phyloP scores from a whole-genome alignment of 1,140 invertebrate species.

The Physella acuta region DNA sequence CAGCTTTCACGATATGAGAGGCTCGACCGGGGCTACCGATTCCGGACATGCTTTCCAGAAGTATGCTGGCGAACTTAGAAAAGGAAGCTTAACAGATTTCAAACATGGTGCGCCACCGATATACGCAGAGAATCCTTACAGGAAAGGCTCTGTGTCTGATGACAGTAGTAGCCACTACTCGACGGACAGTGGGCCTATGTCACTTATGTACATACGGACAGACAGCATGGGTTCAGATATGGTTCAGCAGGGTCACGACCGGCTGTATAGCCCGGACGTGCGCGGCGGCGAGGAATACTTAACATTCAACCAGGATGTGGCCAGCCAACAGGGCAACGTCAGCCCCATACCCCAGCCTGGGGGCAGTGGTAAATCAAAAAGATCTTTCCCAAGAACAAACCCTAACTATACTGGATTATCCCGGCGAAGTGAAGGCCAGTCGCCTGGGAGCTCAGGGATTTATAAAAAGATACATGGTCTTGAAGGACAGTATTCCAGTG shows the following conservation, averaged over 20 bases:
- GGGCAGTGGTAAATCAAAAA: slow-evolving; percentile 43
- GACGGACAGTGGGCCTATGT: slow-evolving; percentile 31
- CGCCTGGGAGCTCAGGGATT: slow-evolving; percentile 26
- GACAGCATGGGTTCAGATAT: slow-evolving; percentile 28
- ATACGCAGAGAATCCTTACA: slow-evolving; percentile 15
- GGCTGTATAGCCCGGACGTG: slow-evolving; percentile 40
- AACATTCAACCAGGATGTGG: slow-evolving; percentile 54
- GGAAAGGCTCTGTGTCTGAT: slow-evolving; percentile 25
- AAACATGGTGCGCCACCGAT: background rate
- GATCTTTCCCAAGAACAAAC: slow-evolving; percentile 58
- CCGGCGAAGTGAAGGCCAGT: slow-evolving; percentile 28
- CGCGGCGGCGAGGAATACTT: slow-evolving; percentile 43
- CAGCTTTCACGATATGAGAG: slow-evolving; percentile 27
- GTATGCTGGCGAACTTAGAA: slow-evolving; percentile 9
- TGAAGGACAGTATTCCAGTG: slow-evolving; percentile 34
- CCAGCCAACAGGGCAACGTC: slow-evolving; percentile 46
- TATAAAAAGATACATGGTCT: slow-evolving; percentile 47
- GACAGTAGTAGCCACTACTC: slow-evolving; percentile 21
- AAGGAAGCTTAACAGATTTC: slow-evolving; percentile 18
- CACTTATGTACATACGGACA: slow-evolving; percentile 31
- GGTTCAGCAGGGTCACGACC: slow-evolving; percentile 35
- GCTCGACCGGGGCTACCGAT: background rate
- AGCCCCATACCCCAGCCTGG: slow-evolving; percentile 40
- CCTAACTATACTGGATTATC: slow-evolving; percentile 55
- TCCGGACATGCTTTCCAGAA: slow-evolving; percentile 14